These are phyloP conservation scores for Mugil cephalus DNA, from an alignment of 2,113 vertebrate genomes.

Conservation along the genomic window DNA sequence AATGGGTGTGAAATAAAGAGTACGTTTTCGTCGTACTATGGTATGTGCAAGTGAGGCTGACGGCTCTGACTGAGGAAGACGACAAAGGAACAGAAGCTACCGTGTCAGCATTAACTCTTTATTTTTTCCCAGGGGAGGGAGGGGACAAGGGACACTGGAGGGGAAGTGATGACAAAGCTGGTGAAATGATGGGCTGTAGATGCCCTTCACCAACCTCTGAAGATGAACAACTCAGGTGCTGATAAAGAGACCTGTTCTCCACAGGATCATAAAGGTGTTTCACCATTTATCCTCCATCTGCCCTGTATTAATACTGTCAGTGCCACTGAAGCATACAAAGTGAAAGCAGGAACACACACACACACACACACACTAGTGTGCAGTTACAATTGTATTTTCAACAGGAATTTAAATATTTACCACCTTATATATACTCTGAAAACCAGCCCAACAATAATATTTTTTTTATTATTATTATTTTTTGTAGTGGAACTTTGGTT, in stretches of 20 bases:
- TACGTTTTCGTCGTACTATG: not conserved
- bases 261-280: conserved; percentile 42
- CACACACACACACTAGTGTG: too few species aligned
- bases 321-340: not conserved
- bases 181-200: conserved; percentile 60
- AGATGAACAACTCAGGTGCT: conserved; percentile 55
- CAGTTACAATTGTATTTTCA: not conserved
- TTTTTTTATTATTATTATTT: too few species aligned
- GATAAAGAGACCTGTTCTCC: conserved; percentile 61
- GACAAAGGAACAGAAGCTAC: conserved; percentile 4
- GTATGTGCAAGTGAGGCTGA: not conserved
- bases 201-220: conserved; percentile 70
- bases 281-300: conserved; percentile 51
- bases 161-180: conserved; percentile 44
- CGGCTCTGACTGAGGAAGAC: conserved; percentile 1
- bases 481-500: too few species aligned
- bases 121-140: not conserved
- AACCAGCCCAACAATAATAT: too few species aligned
- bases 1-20: not conserved
- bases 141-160: not conserved
- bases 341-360: not conserved
- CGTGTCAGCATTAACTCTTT: conserved; percentile 43
- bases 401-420: not conserved
- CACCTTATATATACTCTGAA: too few species aligned
- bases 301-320: conserved; percentile 16